Evolutionary conservation across 2,888 invertebrate genomes (phyloP).

Genomic region (Rotaria sp.): DNA sequence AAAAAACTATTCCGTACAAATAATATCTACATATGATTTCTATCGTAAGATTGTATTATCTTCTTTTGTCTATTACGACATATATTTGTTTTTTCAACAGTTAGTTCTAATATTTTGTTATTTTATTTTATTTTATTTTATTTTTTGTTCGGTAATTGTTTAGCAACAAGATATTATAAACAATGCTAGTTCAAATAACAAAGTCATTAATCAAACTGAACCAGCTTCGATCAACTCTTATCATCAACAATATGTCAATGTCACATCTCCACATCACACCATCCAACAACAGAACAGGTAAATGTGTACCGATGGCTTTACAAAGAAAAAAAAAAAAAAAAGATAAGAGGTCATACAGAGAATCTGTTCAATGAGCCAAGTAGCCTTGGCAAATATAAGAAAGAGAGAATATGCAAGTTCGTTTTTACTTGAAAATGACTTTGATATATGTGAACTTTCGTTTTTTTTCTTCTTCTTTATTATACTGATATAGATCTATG

Average conservation of each 20-base stretch:
- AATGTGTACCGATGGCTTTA: neutral
- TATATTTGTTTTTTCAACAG: neutral
- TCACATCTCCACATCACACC: neutral
- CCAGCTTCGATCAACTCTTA: neutral
- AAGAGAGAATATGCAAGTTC: neutral
- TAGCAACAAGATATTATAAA: neutral
- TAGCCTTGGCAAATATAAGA: neutral
- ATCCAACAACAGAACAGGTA: neutral
- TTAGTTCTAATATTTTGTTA: neutral
- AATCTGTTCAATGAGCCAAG: neutral
- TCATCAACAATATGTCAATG: slow-evolving; percentile 4
- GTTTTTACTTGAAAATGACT: neutral
- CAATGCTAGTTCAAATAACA: neutral
- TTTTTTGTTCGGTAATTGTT: neutral
- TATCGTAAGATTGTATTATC: neutral
- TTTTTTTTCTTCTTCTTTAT: neutral
- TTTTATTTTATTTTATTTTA: too few species aligned
- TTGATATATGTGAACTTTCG: neutral
- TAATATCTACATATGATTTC: neutral
- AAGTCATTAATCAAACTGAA: neutral
- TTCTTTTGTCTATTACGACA: neutral
- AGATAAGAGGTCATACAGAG: neutral
- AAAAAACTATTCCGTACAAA: neutral
- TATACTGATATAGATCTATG: neutral
- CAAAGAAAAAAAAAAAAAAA: neutral